These are phyloP conservation scores for Anagyrus pseudococci DNA, from an alignment of 2,888 invertebrate species.

Conservation along the genomic window DNA sequence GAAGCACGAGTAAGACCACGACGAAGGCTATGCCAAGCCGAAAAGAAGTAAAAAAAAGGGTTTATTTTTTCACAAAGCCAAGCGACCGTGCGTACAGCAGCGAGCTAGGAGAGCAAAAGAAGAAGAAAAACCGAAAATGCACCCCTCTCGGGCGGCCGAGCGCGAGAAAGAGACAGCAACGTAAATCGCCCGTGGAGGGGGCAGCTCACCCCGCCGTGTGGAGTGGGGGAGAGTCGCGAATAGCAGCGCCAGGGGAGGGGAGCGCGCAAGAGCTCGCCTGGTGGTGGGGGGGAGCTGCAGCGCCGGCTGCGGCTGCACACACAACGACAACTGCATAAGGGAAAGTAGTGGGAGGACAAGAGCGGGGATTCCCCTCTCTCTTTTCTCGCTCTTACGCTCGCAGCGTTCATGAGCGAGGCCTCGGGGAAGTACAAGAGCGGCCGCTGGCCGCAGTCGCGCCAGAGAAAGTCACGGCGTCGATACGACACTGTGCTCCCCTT, in stretches of 20 bases:
- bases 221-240: constrained; percentile 4
- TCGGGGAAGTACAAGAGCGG: constrained; percentile 38
- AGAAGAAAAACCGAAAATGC: neutral
- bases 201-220: neutral
- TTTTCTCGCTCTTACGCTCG: neutral
- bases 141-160: neutral
- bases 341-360: constrained; percentile 5
- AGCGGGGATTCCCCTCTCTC: constrained; percentile 3
- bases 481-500: constrained; percentile 29
- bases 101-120: too few species aligned
- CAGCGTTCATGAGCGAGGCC: constrained; percentile 35
- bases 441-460: constrained; percentile 38
- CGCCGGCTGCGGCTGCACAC: constrained; percentile 4
- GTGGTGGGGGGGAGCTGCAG: constrained; percentile 11
- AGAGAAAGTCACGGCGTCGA: constrained; percentile 36
- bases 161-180: neutral
- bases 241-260: neutral
- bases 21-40: too few species aligned
- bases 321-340: neutral
- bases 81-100: too few species aligned
- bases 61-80: too few species aligned
- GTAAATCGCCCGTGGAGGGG: neutral
- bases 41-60: neutral
- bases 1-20: neutral
- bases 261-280: neutral